Base-by-base conservation (phyloP, 1,140 invertebrate species). In the Hydropsyche tenuis region DNA sequence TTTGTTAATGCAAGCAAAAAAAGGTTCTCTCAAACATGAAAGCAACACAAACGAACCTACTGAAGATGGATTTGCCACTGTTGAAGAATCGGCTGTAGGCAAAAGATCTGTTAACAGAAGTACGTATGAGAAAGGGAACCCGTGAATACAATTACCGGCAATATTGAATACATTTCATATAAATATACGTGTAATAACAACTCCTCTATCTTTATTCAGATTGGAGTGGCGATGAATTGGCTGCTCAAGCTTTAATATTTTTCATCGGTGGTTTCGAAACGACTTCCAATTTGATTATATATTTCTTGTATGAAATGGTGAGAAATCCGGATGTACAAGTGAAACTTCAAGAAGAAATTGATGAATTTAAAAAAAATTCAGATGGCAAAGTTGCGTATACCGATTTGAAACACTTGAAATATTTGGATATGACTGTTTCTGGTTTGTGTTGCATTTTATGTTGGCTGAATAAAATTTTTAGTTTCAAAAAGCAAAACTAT, bases 191-290 rank as follows among this genome's bases (percentile, higher is more conserved):
- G 9, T 45, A 18, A 18, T 22, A n/a, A n/a, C n/a, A n/a, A n/a
- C n/a, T n/a, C n/a, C n/a, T n/a, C n/a, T 37, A 4, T 37, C 3
- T 37, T 37, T 37, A 37, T 69, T 53, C 16, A 77, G 76, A 70
- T 18, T 77, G 76, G 76, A 69, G 46, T 7, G 70, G 73, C 14
- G 73, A 73, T 27, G 69, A 73, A 16, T 76, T 88, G 18, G 80
- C 83, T 1, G 86, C 87, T 9, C 88, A 89, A 75, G 81, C 85
- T 7, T 83, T 89, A 45, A 75, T 88, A 1, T 89, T 90, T 79
- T 85, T 89, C 63, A 76, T 89, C 5, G 89, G 86, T 63, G 87
- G 87, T 14, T 89, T 84, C 76, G 89, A 92, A 64, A 90, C 89
- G 0, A 88, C 88, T 0, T 85, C 89, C 0, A 85, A 84, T 0